Conservation (phyloP, 1,140 invertebrate species). For the Temnothorax curvispinosus region DNA sequence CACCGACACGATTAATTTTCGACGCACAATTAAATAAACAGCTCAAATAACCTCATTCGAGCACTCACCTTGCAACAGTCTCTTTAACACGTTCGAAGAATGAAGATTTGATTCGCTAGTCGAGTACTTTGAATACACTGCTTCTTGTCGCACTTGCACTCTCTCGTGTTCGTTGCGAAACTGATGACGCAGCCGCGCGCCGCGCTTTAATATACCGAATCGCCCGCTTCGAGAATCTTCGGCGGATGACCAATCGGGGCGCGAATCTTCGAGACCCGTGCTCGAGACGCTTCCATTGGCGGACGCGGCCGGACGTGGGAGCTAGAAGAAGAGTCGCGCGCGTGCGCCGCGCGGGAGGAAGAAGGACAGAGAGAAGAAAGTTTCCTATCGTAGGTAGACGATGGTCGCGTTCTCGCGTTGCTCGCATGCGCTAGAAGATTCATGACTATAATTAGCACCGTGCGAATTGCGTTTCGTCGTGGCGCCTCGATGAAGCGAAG, state of each 20-base stretch:
- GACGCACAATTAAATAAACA: neutral
- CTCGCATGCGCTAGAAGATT: neutral
- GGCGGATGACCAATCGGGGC: slow-evolving; percentile 57
- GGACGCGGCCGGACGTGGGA: too few species aligned
- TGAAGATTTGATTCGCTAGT: neutral
- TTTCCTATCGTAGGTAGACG: neutral
- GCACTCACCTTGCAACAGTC: slow-evolving; percentile 10
- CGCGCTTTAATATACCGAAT: slow-evolving; percentile 64
- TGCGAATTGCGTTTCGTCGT: neutral
- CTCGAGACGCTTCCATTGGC: slow-evolving; percentile 1
- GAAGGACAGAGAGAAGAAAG: neutral
- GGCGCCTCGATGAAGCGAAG: neutral
- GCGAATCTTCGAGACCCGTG: neutral
- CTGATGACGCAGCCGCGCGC: neutral
- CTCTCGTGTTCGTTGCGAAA: slow-evolving; percentile 13
- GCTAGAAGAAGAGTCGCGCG: neutral
- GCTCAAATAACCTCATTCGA: neutral
- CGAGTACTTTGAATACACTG: neutral
- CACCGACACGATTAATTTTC: neutral
- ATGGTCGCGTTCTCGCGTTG: neutral
- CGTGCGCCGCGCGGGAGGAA: neutral
- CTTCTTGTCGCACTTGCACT: neutral
- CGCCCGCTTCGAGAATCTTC: slow-evolving; percentile 71
- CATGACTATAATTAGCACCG: slow-evolving; percentile 62
- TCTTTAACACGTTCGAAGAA: neutral